phyloP scores from a whole-genome alignment of 2,113 vertebrate species.

The Nannospalax galili region DNA sequence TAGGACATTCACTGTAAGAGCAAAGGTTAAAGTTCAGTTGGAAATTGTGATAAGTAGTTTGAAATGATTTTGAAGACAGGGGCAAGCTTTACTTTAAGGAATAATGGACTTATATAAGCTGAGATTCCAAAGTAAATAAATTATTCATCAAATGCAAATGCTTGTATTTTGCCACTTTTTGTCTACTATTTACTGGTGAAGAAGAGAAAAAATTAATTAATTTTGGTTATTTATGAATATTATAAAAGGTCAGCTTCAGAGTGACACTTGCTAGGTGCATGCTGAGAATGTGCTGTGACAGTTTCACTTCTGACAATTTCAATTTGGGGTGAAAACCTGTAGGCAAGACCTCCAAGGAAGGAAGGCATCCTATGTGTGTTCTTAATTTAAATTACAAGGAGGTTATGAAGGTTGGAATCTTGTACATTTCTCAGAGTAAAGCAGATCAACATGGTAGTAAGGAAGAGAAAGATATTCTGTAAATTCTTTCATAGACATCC shows the following conservation, averaged over 20 bases:
- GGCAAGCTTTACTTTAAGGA: conserved; percentile 49
- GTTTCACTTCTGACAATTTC: neutral
- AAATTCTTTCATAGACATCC: no score
- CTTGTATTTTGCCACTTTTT: conserved; percentile 35
- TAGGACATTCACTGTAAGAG: conserved; percentile 31
- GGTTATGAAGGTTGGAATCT: neutral
- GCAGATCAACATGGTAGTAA: neutral
- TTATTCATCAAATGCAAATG: conserved; percentile 57
- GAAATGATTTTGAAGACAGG: conserved; percentile 46
- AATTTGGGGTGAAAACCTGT: neutral
- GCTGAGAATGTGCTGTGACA: conserved; percentile 5
- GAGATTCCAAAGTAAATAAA: conserved; percentile 50
- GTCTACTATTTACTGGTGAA: neutral
- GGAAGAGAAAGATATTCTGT: neutral
- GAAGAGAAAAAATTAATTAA: conserved; percentile 24
- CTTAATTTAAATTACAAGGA: neutral
- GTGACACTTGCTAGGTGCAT: neutral
- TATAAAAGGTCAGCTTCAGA: conserved; percentile 41
- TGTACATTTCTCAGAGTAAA: neutral
- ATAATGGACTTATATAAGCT: conserved; percentile 26
- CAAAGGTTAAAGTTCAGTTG: neutral
- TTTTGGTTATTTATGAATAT: conserved; percentile 18
- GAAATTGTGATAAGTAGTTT: conserved; percentile 54
- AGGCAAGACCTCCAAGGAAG: neutral
- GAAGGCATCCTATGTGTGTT: neutral